Base-by-base conservation (phyloP, 2,113 vertebrate species). In the Siphamia tubifer region DNA sequence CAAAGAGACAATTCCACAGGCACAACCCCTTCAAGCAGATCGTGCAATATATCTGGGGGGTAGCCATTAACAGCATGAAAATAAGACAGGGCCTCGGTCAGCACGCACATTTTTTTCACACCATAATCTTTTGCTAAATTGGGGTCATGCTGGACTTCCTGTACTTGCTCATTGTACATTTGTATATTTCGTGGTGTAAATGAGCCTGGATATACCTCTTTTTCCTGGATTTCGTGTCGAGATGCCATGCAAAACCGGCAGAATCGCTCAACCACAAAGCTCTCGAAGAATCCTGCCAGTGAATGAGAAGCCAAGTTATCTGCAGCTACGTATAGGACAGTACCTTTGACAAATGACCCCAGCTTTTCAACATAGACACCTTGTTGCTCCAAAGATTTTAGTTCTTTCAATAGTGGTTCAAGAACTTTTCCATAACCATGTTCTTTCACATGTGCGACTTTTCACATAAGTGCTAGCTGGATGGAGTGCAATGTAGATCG, bases 391-490 rank as follows among this genome's bases (percentile, higher is more conserved):
- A 64, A 52, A 32, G 13, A 52, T 17, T 0, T 9, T 3, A 64
- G 61, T 17, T 64, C 36, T 0, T 32, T 13, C 6, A 63, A 30
- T 1, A 40, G 45, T 11, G 32, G 58, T 2, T 2, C 1, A 13
- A 49, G 44, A 30, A 49, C 21, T 63, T 49, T 49, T 8, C 23
- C 16, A 6, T 63, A 39, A 13, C 20, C 36, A 43, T 9, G 25
- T 43, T 43, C 36, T 43, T 43, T 52, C 6, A 52, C 28, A 17
- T 53, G 3, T n/a, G 27, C n/a, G 11, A 30, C 36, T 65, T 65
- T 43, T 34, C 47, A 65, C n/a, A 53, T n/a, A 42, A 34, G 4
- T 3, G 48, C 47, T 6, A 65, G 48, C 48, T 65, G 61, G 42
- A 63, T 63, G 21, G 15, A 49, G 11, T 39, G 58, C 16, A 51